Percentiles rank a stretch among this genome's conserved stretches.
Conservation (phyloP, 2,113 vertebrate species). For the Benitochromis conjunctus region DNA sequence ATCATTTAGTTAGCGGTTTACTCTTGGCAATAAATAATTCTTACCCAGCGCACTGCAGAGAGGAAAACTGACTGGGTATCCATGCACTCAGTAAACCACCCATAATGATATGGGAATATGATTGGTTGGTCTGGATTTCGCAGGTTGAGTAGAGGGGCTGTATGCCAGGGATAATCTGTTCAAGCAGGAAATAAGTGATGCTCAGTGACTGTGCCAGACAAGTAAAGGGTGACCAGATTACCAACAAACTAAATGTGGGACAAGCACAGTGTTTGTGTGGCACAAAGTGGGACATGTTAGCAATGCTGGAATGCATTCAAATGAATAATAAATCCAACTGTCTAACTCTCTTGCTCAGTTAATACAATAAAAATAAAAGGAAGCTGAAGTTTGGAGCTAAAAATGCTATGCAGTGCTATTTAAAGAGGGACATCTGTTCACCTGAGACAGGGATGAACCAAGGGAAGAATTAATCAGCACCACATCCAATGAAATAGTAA, state of each 20-base stretch:
- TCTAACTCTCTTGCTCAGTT: neutral
- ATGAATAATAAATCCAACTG: neutral
- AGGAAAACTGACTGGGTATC: neutral
- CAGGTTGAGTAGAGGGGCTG: neutral
- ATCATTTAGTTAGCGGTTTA: neutral
- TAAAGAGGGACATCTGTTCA: neutral
- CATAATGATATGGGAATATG: neutral
- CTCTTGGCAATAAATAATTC: conserved; percentile 24
- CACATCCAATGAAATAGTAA: neutral
- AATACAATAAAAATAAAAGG: neutral
- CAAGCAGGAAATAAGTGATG: neutral
- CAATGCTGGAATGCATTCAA: neutral
- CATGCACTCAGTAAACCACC: neutral
- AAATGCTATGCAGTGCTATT: neutral
- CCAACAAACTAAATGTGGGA: neutral
- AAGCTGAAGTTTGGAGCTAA: neutral
- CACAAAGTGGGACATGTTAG: neutral
- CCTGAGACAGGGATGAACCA: conserved; percentile 1
- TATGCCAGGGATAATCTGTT: neutral
- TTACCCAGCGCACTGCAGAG: neutral
- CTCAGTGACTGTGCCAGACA: conserved; percentile 17
- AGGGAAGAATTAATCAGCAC: conserved; percentile 30
- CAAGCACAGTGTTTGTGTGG: neutral
- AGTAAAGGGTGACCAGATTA: neutral
- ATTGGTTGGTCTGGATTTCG: neutral